Conservation (phyloP, 2,888 invertebrate genomes). For the Euclidia mi region DNA sequence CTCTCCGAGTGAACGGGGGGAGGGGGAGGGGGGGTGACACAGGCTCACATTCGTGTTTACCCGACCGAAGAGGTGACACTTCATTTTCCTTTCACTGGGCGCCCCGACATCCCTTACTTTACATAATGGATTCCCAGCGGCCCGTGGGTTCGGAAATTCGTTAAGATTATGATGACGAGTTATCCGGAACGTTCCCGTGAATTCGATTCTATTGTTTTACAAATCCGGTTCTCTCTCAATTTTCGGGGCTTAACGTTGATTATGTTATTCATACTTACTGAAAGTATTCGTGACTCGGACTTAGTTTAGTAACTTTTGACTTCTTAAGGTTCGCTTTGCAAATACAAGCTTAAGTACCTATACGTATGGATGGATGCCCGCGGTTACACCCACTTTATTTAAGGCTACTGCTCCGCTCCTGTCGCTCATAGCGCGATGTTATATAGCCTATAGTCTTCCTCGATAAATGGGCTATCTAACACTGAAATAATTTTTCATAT, state of each 20-base stretch:
- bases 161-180: conserved; percentile 51
- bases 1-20: conserved; percentile 17
- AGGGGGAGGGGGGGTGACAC: conserved; percentile 24
- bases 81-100: conserved; percentile 72
- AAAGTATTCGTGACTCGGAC: neutral
- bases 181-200: conserved; percentile 28
- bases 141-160: conserved; percentile 63
- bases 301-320: too few species aligned
- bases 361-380: too few species aligned
- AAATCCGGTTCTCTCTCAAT: conserved; percentile 33
- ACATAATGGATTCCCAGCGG: conserved; percentile 73
- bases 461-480: too few species aligned
- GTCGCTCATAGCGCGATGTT: too few species aligned
- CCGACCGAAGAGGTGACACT: conserved; percentile 68
- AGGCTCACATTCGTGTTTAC: conserved; percentile 62
- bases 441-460: too few species aligned
- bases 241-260: conserved; percentile 37
- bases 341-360: too few species aligned
- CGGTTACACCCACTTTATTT: too few species aligned
- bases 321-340: too few species aligned
- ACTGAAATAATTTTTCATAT: too few species aligned
- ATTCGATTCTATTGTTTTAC: conserved; percentile 51
- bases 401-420: too few species aligned
- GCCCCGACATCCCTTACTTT: conserved; percentile 64
- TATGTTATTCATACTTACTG: conserved; percentile 8